phyloP scores from a whole-genome alignment of 2,113 vertebrate species.

The Indri indri region DNA sequence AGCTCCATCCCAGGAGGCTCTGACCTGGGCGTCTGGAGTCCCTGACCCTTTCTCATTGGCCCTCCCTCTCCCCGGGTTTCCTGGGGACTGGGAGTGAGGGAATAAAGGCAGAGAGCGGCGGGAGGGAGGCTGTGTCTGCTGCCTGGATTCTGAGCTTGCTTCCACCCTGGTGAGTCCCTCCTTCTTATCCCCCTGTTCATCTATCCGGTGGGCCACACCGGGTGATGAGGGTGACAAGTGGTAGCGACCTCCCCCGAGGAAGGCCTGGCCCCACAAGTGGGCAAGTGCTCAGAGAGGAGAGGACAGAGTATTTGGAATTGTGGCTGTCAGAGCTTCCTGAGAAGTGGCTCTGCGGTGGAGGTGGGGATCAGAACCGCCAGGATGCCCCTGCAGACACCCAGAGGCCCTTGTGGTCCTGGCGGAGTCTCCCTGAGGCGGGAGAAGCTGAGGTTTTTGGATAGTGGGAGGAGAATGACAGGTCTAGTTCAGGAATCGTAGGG shows the following conservation, averaged over 20 bases:
- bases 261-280: not conserved
- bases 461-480: not conserved
- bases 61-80: not conserved
- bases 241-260: not conserved
- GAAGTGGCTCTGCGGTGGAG: not conserved
- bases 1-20: not conserved
- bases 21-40: not conserved
- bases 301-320: not conserved
- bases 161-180: constrained; percentile 53
- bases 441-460: not conserved
- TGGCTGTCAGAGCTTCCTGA: not conserved
- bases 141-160: not conserved
- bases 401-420: not conserved
- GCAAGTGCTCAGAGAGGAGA: not conserved
- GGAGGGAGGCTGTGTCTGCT: not conserved
- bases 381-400: not conserved
- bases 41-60: constrained; percentile 57
- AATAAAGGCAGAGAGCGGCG: constrained; percentile 50
- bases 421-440: not conserved
- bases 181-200: not conserved
- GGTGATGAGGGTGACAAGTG: not conserved
- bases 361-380: too few relatives aligned
- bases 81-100: not conserved
- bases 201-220: not conserved
- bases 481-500: not conserved